These are phyloP conservation scores for Paramuricea clavata DNA, from an alignment of 92 coral and sea anemone species.

Conservation along the genomic window DNA sequence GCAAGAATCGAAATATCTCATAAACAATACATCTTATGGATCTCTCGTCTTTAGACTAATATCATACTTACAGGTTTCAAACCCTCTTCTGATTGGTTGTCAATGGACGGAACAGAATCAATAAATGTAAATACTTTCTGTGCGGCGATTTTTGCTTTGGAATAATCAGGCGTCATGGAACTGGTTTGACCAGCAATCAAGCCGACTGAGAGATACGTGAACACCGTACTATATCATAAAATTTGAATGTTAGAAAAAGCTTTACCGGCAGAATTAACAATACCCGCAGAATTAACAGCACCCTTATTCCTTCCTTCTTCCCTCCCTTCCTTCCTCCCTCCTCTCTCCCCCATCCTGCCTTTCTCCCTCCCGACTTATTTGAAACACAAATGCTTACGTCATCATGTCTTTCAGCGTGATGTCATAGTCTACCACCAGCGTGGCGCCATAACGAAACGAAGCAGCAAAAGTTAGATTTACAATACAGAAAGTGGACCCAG, in stretches of 20 bases:
- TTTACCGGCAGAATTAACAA: not conserved
- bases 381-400: no score
- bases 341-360: no score
- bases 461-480: slow-evolving; percentile 29
- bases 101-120: slow-evolving; percentile 78
- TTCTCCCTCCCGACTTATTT: no score
- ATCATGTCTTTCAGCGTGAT: slow-evolving; percentile 25
- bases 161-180: slow-evolving; percentile 89
- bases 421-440: slow-evolving; percentile 4
- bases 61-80: slow-evolving; percentile 83
- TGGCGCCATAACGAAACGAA: slow-evolving; percentile 26
- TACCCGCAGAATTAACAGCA: no score
- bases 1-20: no score
- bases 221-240: slow-evolving; percentile 68
- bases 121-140: slow-evolving; percentile 81
- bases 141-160: slow-evolving; percentile 93
- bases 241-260: not conserved
- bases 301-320: no score
- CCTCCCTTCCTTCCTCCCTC: no score
- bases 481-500: slow-evolving; percentile 1
- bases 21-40: no score
- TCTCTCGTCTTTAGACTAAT: no score
- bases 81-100: slow-evolving; percentile 87
- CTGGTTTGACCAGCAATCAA: slow-evolving; percentile 82
- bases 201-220: slow-evolving; percentile 77